These are phyloP conservation scores for Sebastes oblongus DNA, from an alignment of 2,797 vertebrate genomes.

Conservation along the genomic window DNA sequence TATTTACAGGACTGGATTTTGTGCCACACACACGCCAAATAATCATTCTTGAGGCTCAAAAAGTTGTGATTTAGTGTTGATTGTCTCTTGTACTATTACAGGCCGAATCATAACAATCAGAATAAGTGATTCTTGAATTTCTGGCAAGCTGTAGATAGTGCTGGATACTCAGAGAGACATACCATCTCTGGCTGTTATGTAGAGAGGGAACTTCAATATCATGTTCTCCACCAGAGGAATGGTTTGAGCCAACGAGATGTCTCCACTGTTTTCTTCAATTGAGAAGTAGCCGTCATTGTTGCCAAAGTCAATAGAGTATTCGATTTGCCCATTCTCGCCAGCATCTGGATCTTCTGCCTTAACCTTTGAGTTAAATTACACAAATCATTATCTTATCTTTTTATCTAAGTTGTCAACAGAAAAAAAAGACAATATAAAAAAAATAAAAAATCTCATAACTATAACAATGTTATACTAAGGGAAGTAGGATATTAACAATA, in stretches of 20 bases:
- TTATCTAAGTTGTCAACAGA: background rate
- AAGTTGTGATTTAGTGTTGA: background rate
- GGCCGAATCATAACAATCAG: background rate
- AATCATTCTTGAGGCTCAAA: background rate
- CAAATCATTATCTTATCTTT: background rate
- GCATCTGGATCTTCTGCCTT: constrained; percentile 78
- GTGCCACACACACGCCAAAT: background rate
- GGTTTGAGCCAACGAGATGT: constrained; percentile 67
- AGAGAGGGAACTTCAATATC: constrained; percentile 74
- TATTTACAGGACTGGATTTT: background rate
- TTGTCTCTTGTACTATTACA: background rate
- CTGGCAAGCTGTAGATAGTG: background rate
- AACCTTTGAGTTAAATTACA: constrained; percentile 65
- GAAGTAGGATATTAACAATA: background rate
- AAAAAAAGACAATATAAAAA: background rate
- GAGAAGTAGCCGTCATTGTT: constrained; percentile 78
- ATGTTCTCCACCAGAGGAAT: constrained; percentile 68
- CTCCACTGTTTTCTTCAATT: constrained; percentile 70
- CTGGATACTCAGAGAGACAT: background rate
- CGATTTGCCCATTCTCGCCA: constrained; percentile 78
- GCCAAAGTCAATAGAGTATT: constrained; percentile 77
- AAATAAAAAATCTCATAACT: background rate
- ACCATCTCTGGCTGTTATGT: constrained; percentile 83
- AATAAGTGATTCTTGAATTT: background rate
- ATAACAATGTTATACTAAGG: background rate